Evolutionary conservation across 2,888 invertebrate genomes (phyloP), one percentile per base, ranked within the genome.

Genomic region (Cantharis rufa): DNA sequence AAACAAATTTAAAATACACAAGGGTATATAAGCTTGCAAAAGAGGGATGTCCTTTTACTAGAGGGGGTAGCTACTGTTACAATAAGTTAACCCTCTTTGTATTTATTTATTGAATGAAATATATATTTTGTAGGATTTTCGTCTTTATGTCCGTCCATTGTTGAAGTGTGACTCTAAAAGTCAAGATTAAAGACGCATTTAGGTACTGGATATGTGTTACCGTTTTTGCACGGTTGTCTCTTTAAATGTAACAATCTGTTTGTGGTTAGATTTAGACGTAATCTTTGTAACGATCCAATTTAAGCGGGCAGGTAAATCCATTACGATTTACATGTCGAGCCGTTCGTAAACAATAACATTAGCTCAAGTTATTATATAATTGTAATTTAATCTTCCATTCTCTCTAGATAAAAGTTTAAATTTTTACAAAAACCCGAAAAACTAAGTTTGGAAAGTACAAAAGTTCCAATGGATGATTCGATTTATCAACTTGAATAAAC

Each of bases 201-300:
- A 73, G 79, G 71, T 78, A 71, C 72, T 77, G 48, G 69, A 76
- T 74, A 69, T 27, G 72, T 85, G 86, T 85, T 86, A 82, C 81
- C 84, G 84, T 85, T 87, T 86, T 87, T 87, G 85, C 86, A 87
- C 86, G 87, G 86, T 84, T 87, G 87, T 87, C 87, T 84, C 82
- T 80, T 84, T 85, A 84, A 28, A 83, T 84, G 48, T 48, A 83
- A 80, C 79, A 82, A 81, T 77, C 80, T 80, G 80, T 83, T 86
- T 86, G 86, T 82, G 86, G 86, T 86, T 81, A 83, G 84, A 85
- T 86, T 86, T 84, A 82, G 81, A 82, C 84, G 83, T 84, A 82
- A 77, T 71, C 71, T 70, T 76, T 73, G 70, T 74, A 69, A 76
- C 71, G 64, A 78, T 66, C 76, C 71, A 76, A 75, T 78, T 71